Evolutionary conservation across 2,113 vertebrate genomes (phyloP).

Genomic region (Vireo altiloquus): DNA sequence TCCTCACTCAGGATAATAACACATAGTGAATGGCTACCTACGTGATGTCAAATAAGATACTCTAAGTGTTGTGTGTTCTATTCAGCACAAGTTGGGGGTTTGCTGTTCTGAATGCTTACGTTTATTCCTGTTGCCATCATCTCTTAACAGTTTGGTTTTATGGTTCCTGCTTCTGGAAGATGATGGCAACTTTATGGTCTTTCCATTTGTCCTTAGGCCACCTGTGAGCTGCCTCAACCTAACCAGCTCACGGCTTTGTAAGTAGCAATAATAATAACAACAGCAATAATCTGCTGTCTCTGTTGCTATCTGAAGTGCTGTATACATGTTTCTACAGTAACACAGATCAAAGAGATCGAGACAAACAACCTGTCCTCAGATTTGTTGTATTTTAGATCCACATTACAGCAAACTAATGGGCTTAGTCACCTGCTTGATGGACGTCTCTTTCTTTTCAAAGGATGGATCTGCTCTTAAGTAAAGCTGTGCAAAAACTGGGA

Average conservation of each 20-base stretch:
- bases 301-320: background rate
- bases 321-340: background rate
- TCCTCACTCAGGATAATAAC: no score
- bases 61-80: background rate
- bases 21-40: background rate
- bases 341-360: background rate
- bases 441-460: background rate
- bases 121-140: background rate
- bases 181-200: background rate
- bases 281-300: background rate
- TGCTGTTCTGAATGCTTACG: background rate
- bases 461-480: background rate
- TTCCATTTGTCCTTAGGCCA: background rate
- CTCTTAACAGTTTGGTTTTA: background rate
- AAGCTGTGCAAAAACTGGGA: background rate
- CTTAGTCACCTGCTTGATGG: background rate
- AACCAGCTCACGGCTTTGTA: background rate
- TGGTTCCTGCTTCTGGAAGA: background rate
- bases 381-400: background rate
- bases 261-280: background rate
- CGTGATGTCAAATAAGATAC: background rate
- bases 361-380: background rate
- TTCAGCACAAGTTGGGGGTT: background rate
- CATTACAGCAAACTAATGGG: background rate
- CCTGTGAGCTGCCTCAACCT: background rate